phyloP scores from a whole-genome alignment of 2,888 invertebrate genomes.

The Synergus umbraculus region DNA sequence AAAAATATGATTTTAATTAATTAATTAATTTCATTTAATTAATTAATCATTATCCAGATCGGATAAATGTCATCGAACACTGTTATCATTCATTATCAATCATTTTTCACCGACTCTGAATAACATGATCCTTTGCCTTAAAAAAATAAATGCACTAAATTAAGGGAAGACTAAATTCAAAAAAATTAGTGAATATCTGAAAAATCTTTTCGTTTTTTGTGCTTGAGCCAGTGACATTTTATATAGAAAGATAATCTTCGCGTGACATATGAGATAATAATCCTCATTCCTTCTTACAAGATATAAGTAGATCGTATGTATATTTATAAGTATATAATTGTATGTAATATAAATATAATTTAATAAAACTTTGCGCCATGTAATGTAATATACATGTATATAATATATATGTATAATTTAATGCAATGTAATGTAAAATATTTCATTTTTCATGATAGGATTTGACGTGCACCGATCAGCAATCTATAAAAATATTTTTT shows the following conservation, averaged over 20 bases:
- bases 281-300: slow-evolving; percentile 7
- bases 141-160: slow-evolving; percentile 45
- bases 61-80: slow-evolving; percentile 19
- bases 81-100: slow-evolving; percentile 11
- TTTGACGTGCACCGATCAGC: slow-evolving; percentile 56
- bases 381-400: slow-evolving; percentile 50
- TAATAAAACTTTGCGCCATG: slow-evolving; percentile 16
- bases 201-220: slow-evolving; percentile 10
- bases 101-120: slow-evolving; percentile 14
- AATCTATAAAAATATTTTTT: slow-evolving; percentile 67
- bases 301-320: slow-evolving; percentile 10
- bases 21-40: too few relatives aligned
- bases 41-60: background rate
- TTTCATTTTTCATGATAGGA: slow-evolving; percentile 42
- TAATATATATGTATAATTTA: slow-evolving; percentile 52
- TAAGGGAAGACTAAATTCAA: slow-evolving; percentile 49
- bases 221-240: background rate
- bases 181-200: background rate
- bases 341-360: slow-evolving; percentile 30
- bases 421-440: slow-evolving; percentile 57
- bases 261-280: slow-evolving; percentile 13
- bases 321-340: slow-evolving; percentile 11
- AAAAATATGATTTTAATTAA: too few relatives aligned
- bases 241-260: slow-evolving; percentile 17
- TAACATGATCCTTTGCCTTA: background rate